Evolutionary conservation across 2,888 invertebrate genomes (phyloP).

Genomic region (Athripsodes cinereus): DNA sequence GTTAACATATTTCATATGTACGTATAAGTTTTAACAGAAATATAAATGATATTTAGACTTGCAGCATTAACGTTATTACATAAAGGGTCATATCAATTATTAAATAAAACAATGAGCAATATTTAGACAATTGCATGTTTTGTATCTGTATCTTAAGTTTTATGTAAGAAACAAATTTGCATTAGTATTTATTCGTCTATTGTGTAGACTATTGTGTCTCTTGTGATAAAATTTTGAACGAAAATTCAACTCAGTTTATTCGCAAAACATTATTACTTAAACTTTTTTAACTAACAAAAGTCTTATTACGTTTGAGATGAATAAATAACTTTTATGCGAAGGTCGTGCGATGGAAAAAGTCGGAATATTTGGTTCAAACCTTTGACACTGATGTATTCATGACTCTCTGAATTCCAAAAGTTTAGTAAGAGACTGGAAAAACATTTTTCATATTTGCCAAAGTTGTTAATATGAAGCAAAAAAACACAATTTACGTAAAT

Average conservation of each 20-base stretch:
- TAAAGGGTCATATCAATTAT: too few species aligned
- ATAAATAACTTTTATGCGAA: neutral
- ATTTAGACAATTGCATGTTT: too few species aligned
- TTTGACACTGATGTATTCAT: constrained; percentile 2
- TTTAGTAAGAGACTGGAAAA: neutral
- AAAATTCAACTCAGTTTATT: neutral
- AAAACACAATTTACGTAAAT: too few species aligned
- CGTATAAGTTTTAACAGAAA: too few species aligned
- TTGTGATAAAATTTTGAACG: neutral
- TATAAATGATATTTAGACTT: too few species aligned
- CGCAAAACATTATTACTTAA: neutral
- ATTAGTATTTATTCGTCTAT: too few species aligned
- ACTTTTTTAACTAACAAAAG: neutral
- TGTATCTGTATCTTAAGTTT: too few species aligned
- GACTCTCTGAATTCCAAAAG: neutral
- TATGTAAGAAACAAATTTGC: too few species aligned
- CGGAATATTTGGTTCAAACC: neutral
- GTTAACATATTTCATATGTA: too few species aligned
- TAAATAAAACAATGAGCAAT: too few species aligned
- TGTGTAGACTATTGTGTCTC: too few species aligned
- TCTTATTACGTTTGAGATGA: neutral
- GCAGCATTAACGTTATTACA: too few species aligned
- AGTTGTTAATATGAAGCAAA: neutral
- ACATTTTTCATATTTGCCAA: neutral
- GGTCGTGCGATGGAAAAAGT: neutral